Conservation (phyloP, 2,113 vertebrate genomes). For the Serinus canaria region DNA sequence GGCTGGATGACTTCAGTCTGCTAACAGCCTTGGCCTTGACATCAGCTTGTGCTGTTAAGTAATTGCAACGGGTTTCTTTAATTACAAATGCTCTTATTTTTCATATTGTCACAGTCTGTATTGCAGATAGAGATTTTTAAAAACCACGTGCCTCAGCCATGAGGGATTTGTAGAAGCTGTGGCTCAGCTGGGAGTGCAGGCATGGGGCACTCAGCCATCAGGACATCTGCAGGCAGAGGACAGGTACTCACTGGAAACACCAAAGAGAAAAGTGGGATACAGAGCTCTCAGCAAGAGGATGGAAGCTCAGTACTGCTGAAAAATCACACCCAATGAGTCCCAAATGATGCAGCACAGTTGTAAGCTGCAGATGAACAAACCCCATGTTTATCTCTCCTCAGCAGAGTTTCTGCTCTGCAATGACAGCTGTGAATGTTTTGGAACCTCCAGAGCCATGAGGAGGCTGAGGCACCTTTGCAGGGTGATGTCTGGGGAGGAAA, state of each 20-base stretch:
- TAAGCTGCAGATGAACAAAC: neutral
- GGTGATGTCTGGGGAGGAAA: neutral
- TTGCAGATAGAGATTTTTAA: neutral
- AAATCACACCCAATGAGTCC: neutral
- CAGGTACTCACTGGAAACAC: neutral
- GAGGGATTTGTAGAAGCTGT: neutral
- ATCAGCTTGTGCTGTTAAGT: neutral
- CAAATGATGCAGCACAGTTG: neutral
- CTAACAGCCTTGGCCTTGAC: neutral
- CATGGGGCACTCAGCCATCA: neutral
- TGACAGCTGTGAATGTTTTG: neutral
- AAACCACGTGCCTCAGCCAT: neutral
- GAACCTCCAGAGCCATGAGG: fast-evolving
- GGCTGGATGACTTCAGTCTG: neutral
- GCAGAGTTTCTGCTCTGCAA: neutral
- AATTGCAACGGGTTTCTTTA: constrained; percentile 22
- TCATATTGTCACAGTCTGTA: neutral
- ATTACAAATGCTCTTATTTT: constrained; percentile 14
- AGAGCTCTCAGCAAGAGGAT: neutral
- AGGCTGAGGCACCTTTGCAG: neutral
- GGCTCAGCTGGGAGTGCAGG: neutral
- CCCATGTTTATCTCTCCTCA: fast-evolving
- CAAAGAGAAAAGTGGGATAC: neutral
- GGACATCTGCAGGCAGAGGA: neutral
- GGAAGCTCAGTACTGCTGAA: neutral